Conservation (phyloP, 2,113 vertebrate genomes). For the Furnarius figulus region DNA sequence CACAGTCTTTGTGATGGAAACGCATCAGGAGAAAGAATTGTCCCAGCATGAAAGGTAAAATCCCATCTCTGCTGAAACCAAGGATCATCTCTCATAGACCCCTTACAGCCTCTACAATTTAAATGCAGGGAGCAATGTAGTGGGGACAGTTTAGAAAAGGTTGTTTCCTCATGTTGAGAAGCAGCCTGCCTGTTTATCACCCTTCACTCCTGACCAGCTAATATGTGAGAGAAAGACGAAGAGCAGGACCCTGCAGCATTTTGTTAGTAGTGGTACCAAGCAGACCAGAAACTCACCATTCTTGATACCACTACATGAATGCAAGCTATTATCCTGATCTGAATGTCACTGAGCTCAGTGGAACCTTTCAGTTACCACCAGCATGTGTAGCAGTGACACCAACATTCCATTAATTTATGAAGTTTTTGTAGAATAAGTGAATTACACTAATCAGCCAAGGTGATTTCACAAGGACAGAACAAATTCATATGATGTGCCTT, state of each 20-base stretch:
- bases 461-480: background rate
- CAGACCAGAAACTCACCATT: background rate
- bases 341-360: background rate
- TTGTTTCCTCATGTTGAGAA: background rate
- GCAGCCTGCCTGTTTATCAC: background rate
- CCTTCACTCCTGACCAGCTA: background rate
- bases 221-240: background rate
- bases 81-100: background rate
- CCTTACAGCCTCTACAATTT: background rate
- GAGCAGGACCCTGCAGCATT: background rate
- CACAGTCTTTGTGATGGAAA: background rate
- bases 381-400: rapidly evolving
- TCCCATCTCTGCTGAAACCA: background rate
- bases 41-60: background rate
- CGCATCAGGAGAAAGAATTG: background rate
- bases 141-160: background rate
- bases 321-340: background rate
- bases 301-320: too few relatives aligned
- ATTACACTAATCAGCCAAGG: background rate
- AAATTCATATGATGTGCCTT: background rate
- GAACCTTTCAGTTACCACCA: background rate
- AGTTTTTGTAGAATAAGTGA: background rate
- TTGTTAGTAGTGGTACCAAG: background rate
- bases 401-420: background rate
- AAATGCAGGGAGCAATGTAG: background rate